Evolutionary conservation across 2,888 invertebrate genomes (phyloP), one percentile per base, ranked within the genome.

Genomic region (Rhogogaster chlorosoma): DNA sequence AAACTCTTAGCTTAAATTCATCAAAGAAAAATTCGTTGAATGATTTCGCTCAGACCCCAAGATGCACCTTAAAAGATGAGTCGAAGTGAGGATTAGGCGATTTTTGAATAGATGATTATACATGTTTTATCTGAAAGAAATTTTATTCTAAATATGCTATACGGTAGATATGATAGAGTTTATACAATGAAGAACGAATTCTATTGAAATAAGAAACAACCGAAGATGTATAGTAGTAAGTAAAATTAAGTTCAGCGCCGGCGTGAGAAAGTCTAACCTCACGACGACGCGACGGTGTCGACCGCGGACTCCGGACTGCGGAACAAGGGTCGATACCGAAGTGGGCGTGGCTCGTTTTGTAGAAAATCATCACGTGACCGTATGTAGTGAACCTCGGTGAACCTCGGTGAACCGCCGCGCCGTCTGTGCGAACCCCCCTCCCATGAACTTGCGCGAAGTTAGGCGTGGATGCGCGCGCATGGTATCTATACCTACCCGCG

Each of bases 301-400:
- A 73, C n/a, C 73, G 38, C 73, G 42, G 73, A 73, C 73, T 73
- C 42, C 12, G 38, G 73, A 73, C 42, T 38, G 73, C 42, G 22
- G 22, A 15, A 42, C n/a, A 4, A 42, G 73, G 73, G 73, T 73
- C 73, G 73, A 73, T 73, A 73, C 22, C 42, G 22, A 42, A 67
- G 73, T 73, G 73, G 73, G 73, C 73, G 73, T 73, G 73, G 73
- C 73, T 73, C 42, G 42, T 38, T 22, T 10, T 29, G 73, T 42
- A 26, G 42, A 26, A 4, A 22, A 73, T 2, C 26, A 38, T 73
- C 73, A 42, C 73, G 73, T 42, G 53, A 53, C 53, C n/a, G n/a
- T 53, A n/a, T n/a, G n/a, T n/a, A 53, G 53, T 7, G 73, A 38
- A 38, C n/a, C n/a, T 73, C 42, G 42, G 7, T 22, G 42, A 73